Evolutionary conservation across 2,888 invertebrate genomes (phyloP).

Genomic region (Polyommatus icarus): DNA sequence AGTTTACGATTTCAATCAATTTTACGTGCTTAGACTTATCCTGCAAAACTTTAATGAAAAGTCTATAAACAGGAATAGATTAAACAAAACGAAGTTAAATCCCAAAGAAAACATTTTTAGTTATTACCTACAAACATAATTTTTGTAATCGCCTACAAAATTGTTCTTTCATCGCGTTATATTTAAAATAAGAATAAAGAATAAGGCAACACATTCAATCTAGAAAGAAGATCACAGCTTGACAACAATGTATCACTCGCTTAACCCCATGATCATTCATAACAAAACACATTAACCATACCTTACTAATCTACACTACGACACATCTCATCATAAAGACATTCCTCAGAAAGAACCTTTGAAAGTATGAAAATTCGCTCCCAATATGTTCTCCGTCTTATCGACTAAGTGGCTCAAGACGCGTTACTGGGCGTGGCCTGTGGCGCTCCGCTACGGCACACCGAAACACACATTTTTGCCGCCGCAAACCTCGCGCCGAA

Average conservation of each 20-base stretch:
- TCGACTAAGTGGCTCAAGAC: conserved; percentile 79
- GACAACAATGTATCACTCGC: background rate
- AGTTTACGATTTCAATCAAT: background rate
- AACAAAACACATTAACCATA: background rate
- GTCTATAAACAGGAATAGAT: background rate
- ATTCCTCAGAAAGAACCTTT: background rate
- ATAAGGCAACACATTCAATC: too few relatives aligned
- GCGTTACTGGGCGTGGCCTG: conserved; percentile 74
- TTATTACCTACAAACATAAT: background rate
- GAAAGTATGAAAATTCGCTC: conserved; percentile 24
- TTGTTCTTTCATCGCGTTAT: too few relatives aligned
- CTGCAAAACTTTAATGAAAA: background rate
- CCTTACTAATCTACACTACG: background rate
- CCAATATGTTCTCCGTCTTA: conserved; percentile 74
- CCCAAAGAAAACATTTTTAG: background rate
- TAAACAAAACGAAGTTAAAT: background rate
- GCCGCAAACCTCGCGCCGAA: conserved; percentile 81
- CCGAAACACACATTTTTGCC: conserved; percentile 82
- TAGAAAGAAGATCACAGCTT: background rate
- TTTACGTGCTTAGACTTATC: background rate
- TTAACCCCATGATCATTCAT: background rate
- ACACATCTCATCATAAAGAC: background rate
- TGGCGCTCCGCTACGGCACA: conserved; percentile 79
- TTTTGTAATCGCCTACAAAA: background rate
- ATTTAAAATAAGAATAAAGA: too few relatives aligned